Conservation (phyloP, 2,113 vertebrate species). For the Cebidichthys violaceus region DNA sequence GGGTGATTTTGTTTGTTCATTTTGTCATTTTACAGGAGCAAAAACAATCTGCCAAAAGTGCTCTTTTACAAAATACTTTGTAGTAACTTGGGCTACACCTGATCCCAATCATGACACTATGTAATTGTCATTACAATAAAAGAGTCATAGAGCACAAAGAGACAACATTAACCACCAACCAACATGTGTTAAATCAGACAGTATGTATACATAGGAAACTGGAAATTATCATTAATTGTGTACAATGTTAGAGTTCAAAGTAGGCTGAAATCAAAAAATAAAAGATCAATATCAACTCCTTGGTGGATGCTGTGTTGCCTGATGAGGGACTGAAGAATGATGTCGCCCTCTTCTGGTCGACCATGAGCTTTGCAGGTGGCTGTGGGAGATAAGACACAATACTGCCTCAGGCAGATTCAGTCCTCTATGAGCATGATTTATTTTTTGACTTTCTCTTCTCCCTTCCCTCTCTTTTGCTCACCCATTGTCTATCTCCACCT, state of each 20-base stretch:
- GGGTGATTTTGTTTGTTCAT: neutral
- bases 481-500: neutral
- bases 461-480: neutral
- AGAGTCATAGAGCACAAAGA: neutral
- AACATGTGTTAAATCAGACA: neutral
- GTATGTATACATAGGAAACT: neutral
- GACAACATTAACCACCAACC: neutral
- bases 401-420: neutral
- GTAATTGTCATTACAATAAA: neutral
- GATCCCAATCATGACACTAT: neutral
- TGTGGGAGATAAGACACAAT: neutral
- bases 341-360: slow-evolving; percentile 29
- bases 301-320: neutral
- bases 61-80: neutral
- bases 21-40: neutral
- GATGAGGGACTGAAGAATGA: neutral
- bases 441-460: neutral
- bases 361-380: neutral
- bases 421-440: neutral
- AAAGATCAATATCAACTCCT: neutral
- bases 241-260: neutral
- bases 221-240: neutral
- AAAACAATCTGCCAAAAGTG: neutral
- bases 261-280: neutral
- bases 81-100: neutral